Percentiles rank a stretch among this genome's conserved stretches.
These are phyloP conservation scores for Desmophyllum pertusum DNA, from an alignment of 92 coral and sea anemone genomes.

Conservation along the genomic window DNA sequence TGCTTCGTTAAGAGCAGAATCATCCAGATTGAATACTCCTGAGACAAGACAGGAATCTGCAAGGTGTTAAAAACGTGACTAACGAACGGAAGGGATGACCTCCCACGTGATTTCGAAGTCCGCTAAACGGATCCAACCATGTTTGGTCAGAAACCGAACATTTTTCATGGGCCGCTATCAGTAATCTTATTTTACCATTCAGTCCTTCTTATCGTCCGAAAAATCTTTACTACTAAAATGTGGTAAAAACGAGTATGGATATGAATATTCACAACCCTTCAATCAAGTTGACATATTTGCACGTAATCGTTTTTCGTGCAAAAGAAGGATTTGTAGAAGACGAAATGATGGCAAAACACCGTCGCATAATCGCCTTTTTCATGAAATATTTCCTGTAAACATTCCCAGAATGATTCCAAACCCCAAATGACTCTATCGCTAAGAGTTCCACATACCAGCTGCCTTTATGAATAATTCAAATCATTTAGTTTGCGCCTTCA, in stretches of 20 bases:
- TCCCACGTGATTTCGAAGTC: neutral
- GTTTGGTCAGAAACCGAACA: slow-evolving; percentile 37
- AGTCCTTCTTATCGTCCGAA: slow-evolving; percentile 10
- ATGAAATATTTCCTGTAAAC: neutral
- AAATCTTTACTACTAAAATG: slow-evolving; percentile 32
- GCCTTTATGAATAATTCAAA: slow-evolving; percentile 37
- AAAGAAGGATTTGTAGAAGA: neutral
- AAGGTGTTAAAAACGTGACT: neutral
- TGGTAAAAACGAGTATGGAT: slow-evolving; percentile 8
- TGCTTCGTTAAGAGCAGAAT: no score
- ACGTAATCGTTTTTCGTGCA: neutral
- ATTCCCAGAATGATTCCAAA: neutral
- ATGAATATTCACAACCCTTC: slow-evolving; percentile 37
- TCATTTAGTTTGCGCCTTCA: slow-evolving; percentile 13
- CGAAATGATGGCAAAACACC: no score
- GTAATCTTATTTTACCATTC: slow-evolving; percentile 23
- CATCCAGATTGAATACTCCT: neutral
- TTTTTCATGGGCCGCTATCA: slow-evolving; percentile 24
- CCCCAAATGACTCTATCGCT: slow-evolving; percentile 4
- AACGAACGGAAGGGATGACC: neutral
- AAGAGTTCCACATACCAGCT: slow-evolving; percentile 30
- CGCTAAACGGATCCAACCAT: slow-evolving; percentile 5
- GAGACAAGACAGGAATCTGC: neutral
- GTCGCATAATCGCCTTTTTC: neutral
- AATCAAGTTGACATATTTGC: slow-evolving; percentile 8